A percentile compares a stretch with the other conserved stretches of the same genome.
Evolutionary conservation across 2,797 vertebrate species (phyloP).

Genomic region (Pangasius djambal): DNA sequence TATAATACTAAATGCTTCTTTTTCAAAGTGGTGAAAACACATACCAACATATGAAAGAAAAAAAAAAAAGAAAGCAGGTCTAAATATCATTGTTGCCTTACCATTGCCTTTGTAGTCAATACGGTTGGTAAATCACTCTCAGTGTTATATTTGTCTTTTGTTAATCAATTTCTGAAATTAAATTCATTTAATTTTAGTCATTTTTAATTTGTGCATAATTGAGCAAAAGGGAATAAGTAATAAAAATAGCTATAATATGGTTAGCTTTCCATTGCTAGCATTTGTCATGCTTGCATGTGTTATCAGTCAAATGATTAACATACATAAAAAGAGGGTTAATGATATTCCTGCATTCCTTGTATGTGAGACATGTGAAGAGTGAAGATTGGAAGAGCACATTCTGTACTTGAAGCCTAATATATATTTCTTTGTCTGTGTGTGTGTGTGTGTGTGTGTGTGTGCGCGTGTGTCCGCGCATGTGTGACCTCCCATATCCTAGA

Average conservation of each 20-base stretch:
- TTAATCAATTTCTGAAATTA: neutral
- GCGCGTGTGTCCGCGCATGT: slow-evolving; percentile 45
- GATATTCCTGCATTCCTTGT: slow-evolving; percentile 23
- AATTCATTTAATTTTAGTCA: neutral
- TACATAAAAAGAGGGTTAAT: slow-evolving; percentile 26
- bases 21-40: neutral
- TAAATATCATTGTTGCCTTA: neutral
- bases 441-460: slow-evolving; percentile 20
- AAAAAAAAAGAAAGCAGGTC: neutral
- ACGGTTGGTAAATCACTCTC: no score
- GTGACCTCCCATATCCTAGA: slow-evolving; percentile 78
- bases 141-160: no score
- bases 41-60: neutral
- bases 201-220: neutral
- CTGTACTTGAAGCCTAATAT: slow-evolving; percentile 17
- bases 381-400: slow-evolving; percentile 11
- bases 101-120: neutral
- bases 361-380: neutral
- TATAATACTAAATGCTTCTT: neutral
- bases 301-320: slow-evolving; percentile 16
- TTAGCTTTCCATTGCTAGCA: neutral
- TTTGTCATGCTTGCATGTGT: slow-evolving; percentile 1
- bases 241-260: neutral
- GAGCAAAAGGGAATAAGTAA: neutral
- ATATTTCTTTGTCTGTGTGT: slow-evolving; percentile 20